Conservation (phyloP, 2,888 invertebrate genomes). For the Idaea straminata region DNA sequence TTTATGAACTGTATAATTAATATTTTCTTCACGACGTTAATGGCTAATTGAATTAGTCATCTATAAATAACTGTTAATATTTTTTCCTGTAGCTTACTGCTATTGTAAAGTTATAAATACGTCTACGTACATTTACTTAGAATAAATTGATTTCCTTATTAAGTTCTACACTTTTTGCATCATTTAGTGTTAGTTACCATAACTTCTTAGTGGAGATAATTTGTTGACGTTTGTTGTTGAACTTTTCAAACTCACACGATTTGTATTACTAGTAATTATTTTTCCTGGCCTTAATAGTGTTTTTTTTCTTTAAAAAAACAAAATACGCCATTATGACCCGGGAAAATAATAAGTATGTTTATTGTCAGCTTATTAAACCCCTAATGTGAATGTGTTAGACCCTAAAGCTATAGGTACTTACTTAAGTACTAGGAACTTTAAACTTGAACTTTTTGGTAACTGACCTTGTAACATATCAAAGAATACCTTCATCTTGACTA, state of each 20-base stretch:
- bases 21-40: conserved; percentile 40
- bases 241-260: too few species aligned
- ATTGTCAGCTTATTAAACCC: too few species aligned
- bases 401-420: too few species aligned
- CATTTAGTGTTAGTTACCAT: not conserved
- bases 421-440: too few species aligned
- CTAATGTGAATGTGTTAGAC: too few species aligned
- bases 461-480: conserved; percentile 3
- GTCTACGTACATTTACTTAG: not conserved
- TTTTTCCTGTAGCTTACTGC: not conserved
- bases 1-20: conserved; percentile 74
- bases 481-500: not conserved
- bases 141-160: not conserved
- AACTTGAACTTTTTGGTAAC: not conserved
- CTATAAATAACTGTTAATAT: not conserved
- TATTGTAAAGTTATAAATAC: not conserved
- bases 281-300: too few species aligned
- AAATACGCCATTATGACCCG: too few species aligned
- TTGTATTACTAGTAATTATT: too few species aligned
- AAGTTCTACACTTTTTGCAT: not conserved
- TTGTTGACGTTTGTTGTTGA: not conserved
- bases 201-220: not conserved
- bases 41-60: conserved; percentile 5
- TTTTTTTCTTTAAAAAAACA: too few species aligned
- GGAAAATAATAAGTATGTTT: too few species aligned